These are phyloP conservation scores for Rhopalosiphum maidis DNA, from an alignment of 1,140 invertebrate species.

Conservation along the genomic window DNA sequence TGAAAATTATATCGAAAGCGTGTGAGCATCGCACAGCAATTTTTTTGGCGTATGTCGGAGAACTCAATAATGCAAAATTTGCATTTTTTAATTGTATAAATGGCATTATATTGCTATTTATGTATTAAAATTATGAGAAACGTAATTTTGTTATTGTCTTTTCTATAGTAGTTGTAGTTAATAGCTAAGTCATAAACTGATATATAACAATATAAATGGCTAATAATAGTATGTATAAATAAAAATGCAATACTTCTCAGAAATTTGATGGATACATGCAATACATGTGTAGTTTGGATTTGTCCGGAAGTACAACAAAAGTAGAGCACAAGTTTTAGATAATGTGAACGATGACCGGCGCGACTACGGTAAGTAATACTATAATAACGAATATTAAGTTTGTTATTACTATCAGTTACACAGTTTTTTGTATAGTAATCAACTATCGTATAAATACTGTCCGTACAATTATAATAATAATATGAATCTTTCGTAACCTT, in stretches of 20 bases:
- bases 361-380: neutral
- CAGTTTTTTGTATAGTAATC: neutral
- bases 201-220: no score
- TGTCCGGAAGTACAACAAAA: neutral
- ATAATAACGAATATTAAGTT: neutral
- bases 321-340: neutral
- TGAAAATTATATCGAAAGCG: no score
- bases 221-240: neutral
- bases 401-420: neutral
- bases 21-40: no score
- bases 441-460: neutral
- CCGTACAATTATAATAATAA: neutral
- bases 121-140: no score
- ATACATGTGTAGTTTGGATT: neutral
- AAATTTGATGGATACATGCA: neutral
- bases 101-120: no score
- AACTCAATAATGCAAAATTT: no score
- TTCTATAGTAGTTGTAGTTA: no score
- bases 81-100: no score
- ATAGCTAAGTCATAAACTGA: no score
- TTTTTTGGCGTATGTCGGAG: no score
- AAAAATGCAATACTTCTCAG: neutral
- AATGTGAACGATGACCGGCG: neutral
- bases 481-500: neutral
- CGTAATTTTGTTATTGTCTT: no score